Percentiles rank a stretch among this genome's conserved stretches.
Conservation (phyloP, 2,888 invertebrate species). For the Rhagophthalmus giganteus region DNA sequence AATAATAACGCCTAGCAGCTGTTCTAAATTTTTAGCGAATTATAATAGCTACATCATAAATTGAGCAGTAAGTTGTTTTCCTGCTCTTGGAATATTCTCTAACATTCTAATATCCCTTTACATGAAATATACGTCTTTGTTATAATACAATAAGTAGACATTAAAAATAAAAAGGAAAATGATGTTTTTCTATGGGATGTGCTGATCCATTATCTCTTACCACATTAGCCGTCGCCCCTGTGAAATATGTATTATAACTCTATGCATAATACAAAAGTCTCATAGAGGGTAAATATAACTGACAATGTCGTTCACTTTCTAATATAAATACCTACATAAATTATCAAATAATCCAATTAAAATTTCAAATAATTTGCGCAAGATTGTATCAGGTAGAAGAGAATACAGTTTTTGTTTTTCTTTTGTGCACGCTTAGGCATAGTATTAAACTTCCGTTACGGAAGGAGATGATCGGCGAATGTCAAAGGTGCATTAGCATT, state of each 20-base stretch:
- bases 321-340: too few relatives aligned
- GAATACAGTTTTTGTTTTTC: too few relatives aligned
- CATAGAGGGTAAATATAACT: conserved; percentile 19
- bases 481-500: conserved; percentile 44
- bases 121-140: too few relatives aligned
- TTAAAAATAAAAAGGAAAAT: conserved; percentile 42
- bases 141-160: conserved; percentile 33
- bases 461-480: conserved; percentile 49
- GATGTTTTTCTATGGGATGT: conserved; percentile 40
- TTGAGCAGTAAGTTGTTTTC: too few relatives aligned
- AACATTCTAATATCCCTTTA: too few relatives aligned
- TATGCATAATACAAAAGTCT: conserved; percentile 47
- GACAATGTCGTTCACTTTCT: conserved; percentile 4
- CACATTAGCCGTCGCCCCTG: conserved; percentile 44
- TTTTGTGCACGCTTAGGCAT: too few relatives aligned
- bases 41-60: not conserved
- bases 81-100: too few relatives aligned
- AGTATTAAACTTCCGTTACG: conserved; percentile 11
- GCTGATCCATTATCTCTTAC: conserved; percentile 42
- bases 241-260: conserved; percentile 52
- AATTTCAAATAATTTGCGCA: too few relatives aligned
- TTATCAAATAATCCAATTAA: too few relatives aligned
- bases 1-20: conserved; percentile 38
- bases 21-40: conserved; percentile 32
- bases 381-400: too few relatives aligned